Evolutionary conservation across 2,113 vertebrate genomes (phyloP).

Genomic region (Canis aureus): DNA sequence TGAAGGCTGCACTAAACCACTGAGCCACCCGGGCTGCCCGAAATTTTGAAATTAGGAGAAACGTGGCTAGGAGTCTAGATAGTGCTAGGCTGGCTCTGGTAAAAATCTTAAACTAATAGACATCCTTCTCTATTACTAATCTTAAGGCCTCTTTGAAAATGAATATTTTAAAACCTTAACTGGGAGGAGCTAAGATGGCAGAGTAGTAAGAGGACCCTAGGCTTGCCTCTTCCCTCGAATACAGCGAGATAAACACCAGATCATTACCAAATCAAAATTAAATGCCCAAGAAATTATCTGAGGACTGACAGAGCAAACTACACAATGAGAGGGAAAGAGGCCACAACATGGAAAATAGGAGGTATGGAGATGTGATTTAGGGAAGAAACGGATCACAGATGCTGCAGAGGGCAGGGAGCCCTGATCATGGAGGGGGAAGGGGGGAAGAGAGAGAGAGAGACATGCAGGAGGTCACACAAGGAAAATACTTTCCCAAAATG

Average conservation of each 20-base stretch:
- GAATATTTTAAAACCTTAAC: not conserved
- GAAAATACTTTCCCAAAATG: not conserved
- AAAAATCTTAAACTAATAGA: slow-evolving; percentile 7
- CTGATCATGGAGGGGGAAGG: not conserved
- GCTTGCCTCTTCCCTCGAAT: not conserved
- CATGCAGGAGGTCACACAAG: not conserved
- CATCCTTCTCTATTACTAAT: not conserved
- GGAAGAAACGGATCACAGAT: not conserved
- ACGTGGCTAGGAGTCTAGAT: not conserved
- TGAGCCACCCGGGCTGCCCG: too few species aligned
- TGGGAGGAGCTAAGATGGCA: not conserved
- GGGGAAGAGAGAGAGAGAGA: not conserved
- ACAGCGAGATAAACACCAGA: not conserved
- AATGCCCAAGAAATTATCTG: not conserved
- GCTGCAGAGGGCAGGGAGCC: not conserved
- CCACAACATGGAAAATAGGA: not conserved
- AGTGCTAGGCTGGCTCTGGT: not conserved
- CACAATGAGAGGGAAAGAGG: not conserved
- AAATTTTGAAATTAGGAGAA: not conserved
- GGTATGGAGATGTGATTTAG: too few species aligned
- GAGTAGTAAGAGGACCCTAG: not conserved
- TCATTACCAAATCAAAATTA: not conserved
- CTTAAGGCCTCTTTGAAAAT: slow-evolving; percentile 12
- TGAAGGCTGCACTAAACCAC: too few species aligned
- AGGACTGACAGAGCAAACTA: not conserved